Percentiles rank a stretch among this genome's conserved stretches.
Conservation (phyloP, 2,797 vertebrate species). For the Carduelis carduelis region DNA sequence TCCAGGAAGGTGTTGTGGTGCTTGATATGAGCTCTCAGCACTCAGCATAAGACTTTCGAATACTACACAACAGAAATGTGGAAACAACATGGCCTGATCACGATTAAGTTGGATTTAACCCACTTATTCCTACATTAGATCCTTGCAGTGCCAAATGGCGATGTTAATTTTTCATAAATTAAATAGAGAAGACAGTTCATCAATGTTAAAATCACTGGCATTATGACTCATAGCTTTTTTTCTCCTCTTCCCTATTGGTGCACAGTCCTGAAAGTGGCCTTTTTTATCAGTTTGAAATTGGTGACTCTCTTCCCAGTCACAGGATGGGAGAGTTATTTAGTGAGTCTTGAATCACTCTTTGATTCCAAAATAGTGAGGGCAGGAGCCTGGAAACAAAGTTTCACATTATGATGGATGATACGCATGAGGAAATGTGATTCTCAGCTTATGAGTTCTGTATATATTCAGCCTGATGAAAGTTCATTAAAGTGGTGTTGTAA, state of each 20-base stretch:
- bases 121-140: background rate
- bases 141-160: background rate
- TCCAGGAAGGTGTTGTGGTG: background rate
- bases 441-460: background rate
- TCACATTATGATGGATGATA: background rate
- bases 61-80: background rate
- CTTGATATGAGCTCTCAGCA: background rate
- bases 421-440: background rate
- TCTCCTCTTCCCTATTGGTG: background rate
- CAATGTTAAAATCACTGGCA: background rate
- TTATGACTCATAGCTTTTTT: background rate
- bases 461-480: background rate
- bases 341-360: background rate
- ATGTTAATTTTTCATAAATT: background rate
- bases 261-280: background rate
- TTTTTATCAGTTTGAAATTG: background rate
- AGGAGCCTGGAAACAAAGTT: background rate
- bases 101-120: background rate
- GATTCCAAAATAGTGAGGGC: background rate
- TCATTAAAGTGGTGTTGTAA: background rate
- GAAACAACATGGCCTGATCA: background rate
- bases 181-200: background rate
- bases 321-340: background rate
- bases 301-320: background rate
- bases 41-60: background rate